Conservation (phyloP, 1,140 invertebrate genomes). For the Panonychus citri region DNA sequence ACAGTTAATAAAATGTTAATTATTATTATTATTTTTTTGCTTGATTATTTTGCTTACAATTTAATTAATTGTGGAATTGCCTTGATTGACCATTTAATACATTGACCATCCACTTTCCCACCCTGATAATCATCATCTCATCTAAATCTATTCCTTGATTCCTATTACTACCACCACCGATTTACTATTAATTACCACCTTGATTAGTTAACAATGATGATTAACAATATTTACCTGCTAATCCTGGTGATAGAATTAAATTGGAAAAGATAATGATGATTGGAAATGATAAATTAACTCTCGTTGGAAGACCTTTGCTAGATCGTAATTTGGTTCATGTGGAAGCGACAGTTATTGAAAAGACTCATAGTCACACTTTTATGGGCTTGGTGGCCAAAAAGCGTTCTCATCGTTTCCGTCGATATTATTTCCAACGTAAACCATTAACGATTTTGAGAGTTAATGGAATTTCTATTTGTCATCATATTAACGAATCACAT, state of each 20-base stretch:
- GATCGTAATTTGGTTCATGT: constrained; percentile 14
- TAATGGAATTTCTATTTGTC: constrained; percentile 9
- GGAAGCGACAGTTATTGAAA: constrained; percentile 14
- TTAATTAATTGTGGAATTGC: too few relatives aligned
- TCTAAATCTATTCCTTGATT: too few relatives aligned
- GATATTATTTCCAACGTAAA: constrained; percentile 2
- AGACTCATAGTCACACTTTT: constrained; percentile 11
- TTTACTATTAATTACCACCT: too few relatives aligned
- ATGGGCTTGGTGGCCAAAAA: constrained; percentile 2
- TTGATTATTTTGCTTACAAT: too few relatives aligned
- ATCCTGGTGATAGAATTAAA: constrained; percentile 13
- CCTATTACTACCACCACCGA: too few relatives aligned
- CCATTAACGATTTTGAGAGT: constrained; percentile 9
- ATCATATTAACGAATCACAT: constrained; percentile 7
- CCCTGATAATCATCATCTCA: too few relatives aligned
- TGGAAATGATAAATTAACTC: constrained; percentile 14
- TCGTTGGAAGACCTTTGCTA: constrained; percentile 15
- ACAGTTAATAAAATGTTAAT: too few relatives aligned
- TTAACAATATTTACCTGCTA: constrained; percentile 10
- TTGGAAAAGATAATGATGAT: constrained; percentile 15
- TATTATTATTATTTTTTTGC: too few relatives aligned
- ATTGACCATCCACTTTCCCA: too few relatives aligned
- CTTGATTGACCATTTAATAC: too few relatives aligned
- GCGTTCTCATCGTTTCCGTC: background rate
- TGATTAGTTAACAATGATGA: too few relatives aligned